Evolutionary conservation across 2,888 invertebrate genomes (phyloP).

Genomic region (Drosophila niveifrons): DNA sequence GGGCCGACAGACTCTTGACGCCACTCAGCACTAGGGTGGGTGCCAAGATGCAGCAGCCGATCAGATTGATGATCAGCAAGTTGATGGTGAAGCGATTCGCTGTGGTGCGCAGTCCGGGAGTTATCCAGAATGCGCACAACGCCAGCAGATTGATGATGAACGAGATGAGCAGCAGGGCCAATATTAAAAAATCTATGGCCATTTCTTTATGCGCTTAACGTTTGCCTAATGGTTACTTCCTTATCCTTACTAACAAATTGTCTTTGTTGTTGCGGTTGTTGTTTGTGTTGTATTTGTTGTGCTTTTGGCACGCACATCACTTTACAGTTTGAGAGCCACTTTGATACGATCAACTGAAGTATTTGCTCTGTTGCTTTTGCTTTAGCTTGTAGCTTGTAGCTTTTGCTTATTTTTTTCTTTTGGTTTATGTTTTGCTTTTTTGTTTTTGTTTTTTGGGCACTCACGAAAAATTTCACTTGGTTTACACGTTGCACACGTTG

Average conservation of each 20-base stretch:
- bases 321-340: constrained; percentile 71
- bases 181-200: constrained; percentile 85
- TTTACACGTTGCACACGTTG: constrained; percentile 54
- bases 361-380: constrained; percentile 29
- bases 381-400: constrained; percentile 19
- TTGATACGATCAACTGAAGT: constrained; percentile 21
- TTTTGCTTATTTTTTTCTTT: constrained; percentile 25
- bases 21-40: constrained; percentile 83
- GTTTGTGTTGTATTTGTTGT: constrained; percentile 40
- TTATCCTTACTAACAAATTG: constrained; percentile 29
- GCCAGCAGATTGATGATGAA: constrained; percentile 85
- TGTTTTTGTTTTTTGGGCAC: constrained; percentile 26
- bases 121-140: constrained; percentile 85
- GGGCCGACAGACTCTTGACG: constrained; percentile 36
- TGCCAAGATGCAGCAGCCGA: constrained; percentile 84
- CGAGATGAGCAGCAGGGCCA: constrained; percentile 85
- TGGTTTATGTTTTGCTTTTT: constrained; percentile 7
- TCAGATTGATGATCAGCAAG: constrained; percentile 84
- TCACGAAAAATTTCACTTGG: constrained; percentile 68
- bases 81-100: constrained; percentile 86
- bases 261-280: constrained; percentile 37
- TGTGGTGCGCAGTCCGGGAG: constrained; percentile 85
- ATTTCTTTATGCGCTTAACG: constrained; percentile 65
- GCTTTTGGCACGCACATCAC: constrained; percentile 67
- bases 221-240: constrained; percentile 9